A percentile compares a stretch with the other conserved stretches of the same genome.
phyloP scores from a whole-genome alignment of 1,140 invertebrate species.

The Drosophila tropicalis region DNA sequence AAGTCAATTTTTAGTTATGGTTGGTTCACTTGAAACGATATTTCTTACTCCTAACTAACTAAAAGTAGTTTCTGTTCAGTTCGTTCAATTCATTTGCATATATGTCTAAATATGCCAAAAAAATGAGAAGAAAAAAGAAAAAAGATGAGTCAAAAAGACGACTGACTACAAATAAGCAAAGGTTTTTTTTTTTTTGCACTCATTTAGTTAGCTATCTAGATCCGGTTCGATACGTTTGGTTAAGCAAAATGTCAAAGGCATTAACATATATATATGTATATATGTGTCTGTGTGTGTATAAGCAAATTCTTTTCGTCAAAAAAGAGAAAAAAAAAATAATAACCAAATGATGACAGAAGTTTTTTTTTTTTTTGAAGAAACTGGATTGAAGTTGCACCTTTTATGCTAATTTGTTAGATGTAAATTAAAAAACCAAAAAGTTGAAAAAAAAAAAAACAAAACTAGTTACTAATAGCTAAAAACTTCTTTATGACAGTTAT shows the following conservation, averaged over 20 bases:
- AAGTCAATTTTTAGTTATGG: not conserved
- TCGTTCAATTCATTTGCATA: conserved; percentile 57
- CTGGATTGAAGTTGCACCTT: conserved; percentile 13
- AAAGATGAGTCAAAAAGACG: conserved; percentile 52
- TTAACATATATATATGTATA: conserved; percentile 37
- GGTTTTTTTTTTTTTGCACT: conserved; percentile 45
- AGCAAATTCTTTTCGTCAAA: conserved; percentile 47
- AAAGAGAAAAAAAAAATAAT: not conserved
- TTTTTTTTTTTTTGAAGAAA: not conserved
- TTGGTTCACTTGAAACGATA: not conserved
- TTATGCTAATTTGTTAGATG: conserved; percentile 12
- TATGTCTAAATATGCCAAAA: conserved; percentile 6
- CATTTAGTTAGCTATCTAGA: conserved; percentile 61
- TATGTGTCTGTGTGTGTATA: not conserved
- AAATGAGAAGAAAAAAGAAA: not conserved
- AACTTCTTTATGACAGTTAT: conserved; percentile 44
- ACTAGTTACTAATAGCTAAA: conserved; percentile 53
- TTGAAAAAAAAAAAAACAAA: conserved; percentile 48
- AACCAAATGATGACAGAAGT: conserved; percentile 8
- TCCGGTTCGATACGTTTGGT: conserved; percentile 68
- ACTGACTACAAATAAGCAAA: conserved; percentile 24
- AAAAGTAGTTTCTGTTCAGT: not conserved
- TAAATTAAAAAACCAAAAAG: conserved; percentile 11
- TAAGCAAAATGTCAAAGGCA: conserved; percentile 73
- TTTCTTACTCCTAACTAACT: conserved; percentile 2